Conservation (phyloP, 2,888 invertebrate species). For the Balanococcus diminutus region DNA sequence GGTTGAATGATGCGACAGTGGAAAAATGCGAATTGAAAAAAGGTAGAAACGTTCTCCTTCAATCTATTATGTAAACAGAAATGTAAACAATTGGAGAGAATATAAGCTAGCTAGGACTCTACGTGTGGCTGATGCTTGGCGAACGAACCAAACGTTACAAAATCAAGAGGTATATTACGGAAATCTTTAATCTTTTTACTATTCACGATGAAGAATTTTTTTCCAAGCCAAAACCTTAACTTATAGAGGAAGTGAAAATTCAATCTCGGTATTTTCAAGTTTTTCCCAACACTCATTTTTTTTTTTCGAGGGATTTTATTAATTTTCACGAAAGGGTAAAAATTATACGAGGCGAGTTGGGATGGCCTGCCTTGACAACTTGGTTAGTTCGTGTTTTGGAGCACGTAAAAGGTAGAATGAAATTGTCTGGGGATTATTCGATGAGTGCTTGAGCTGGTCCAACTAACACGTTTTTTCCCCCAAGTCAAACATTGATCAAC, state of each 20-base stretch:
- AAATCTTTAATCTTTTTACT: constrained; percentile 43
- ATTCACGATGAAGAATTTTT: not conserved
- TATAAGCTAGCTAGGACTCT: not conserved
- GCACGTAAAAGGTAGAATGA: not conserved
- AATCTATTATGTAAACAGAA: constrained; percentile 44
- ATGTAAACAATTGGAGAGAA: constrained; percentile 40
- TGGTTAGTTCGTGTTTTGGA: not conserved
- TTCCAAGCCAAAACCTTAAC: not conserved
- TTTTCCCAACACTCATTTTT: not conserved
- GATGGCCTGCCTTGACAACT: too few relatives aligned
- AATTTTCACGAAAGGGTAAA: too few relatives aligned
- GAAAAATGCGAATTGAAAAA: not conserved
- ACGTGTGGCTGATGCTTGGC: not conserved
- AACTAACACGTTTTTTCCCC: not conserved
- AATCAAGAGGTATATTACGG: constrained; percentile 38
- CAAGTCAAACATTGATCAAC: constrained; percentile 10
- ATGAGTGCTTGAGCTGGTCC: not conserved
- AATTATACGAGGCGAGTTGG: too few relatives aligned
- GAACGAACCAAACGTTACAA: not conserved
- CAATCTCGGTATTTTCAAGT: not conserved
- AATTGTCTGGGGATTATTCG: constrained; percentile 28
- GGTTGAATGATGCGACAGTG: constrained; percentile 21
- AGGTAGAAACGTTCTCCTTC: constrained; percentile 37
- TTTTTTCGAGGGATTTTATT: not conserved
- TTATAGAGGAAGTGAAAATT: not conserved